Evolutionary conservation across 2,113 vertebrate species (phyloP), one percentile per base, ranked within the genome.

Genomic region (Capra hircus): DNA sequence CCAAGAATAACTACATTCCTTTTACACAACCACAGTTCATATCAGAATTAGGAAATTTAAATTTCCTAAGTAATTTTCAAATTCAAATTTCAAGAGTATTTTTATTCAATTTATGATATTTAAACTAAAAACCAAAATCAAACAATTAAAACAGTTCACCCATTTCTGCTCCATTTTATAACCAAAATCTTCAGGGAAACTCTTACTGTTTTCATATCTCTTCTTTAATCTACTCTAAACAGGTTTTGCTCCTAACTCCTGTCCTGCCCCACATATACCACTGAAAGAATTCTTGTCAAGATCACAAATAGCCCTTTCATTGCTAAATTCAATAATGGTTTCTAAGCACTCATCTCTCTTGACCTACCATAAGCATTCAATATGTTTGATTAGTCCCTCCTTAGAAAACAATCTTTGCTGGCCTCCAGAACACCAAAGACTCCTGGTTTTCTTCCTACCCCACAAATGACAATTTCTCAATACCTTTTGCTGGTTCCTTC

Each of bases 241-340:
- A 82, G 59, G 48, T 28, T 59, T 94, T 94, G 27, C 21, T 88
- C 27, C 43, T n/a, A 48, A 48, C 36, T 16, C 8, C 16, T 1
- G 85, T 4, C 27, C 40, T 78, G 52, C n/a, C 59, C 67, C 30
- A 88, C 57, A 40, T 80, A 80, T 4, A 93, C 25, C 48, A 95
- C 28, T 59, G 50, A 91, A 82, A 92, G 23, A 71, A 67, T 59
- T 85, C 36, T 82, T 88, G 10, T 77, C 53, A 60, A 55, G 40
- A 17, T 95, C 64, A 94, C 23, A 93, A 88, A 93, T 71, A 55
- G 36, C 27, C 27, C 77, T 95, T 95, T 91, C 36, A 83, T 88
- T 95, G 52, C 52, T 50, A 74, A 94, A 90, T 67, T 48, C 48
- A 82, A 43, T 89, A 33, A 71, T 57, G 67, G 50, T 30, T 62